These are phyloP conservation scores for Eumaeus atala DNA, from an alignment of 1,140 invertebrate species.

Conservation along the genomic window DNA sequence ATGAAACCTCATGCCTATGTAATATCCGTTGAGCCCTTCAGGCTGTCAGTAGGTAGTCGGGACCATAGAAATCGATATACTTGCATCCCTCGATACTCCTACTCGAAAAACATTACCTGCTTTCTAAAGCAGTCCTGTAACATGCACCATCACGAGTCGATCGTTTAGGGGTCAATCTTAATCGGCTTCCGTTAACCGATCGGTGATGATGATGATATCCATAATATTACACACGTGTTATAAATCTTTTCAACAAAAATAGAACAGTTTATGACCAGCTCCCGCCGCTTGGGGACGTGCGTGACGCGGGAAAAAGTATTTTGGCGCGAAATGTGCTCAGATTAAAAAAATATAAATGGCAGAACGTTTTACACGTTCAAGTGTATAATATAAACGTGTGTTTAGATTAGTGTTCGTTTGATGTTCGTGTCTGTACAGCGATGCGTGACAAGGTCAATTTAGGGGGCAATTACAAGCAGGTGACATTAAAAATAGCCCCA, in stretches of 20 bases:
- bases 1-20: too few relatives aligned
- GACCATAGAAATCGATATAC: too few relatives aligned
- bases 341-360: conserved; percentile 16
- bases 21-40: too few relatives aligned
- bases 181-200: too few relatives aligned
- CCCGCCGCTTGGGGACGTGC: conserved; percentile 38
- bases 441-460: conserved; percentile 44
- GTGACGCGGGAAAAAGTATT: conserved; percentile 25
- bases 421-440: conserved; percentile 25
- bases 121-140: too few relatives aligned
- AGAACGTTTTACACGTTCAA: conserved; percentile 5
- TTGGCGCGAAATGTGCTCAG: conserved; percentile 39
- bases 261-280: conserved; percentile 52
- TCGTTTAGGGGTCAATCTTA: too few relatives aligned
- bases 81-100: too few relatives aligned
- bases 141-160: too few relatives aligned
- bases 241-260: conserved; percentile 56
- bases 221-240: conserved; percentile 33
- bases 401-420: conserved; percentile 17
- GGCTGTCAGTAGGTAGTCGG: too few relatives aligned
- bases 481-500: conserved; percentile 28
- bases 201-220: conserved; percentile 9
- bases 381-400: conserved; percentile 9
- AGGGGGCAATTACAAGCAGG: conserved; percentile 32
- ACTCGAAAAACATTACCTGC: too few relatives aligned